Conservation (phyloP, 37 sponge, comb jelly and placozoan species). For the Eunapius fragilis region DNA sequence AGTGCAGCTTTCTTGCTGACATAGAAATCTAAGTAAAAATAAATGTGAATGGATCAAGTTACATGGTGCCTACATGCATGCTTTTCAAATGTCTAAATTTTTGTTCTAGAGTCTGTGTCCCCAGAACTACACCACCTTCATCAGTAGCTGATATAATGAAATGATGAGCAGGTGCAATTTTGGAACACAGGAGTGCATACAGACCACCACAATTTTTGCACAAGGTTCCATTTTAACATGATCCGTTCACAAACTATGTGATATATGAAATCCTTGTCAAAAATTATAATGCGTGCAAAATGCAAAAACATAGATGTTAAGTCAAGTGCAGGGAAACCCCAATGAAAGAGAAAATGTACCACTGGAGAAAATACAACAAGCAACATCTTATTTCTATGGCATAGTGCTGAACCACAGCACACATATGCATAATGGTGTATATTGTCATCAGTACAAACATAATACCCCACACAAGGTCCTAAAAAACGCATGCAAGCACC, state of each 20-base stretch:
- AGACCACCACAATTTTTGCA: background rate
- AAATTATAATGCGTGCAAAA: no score
- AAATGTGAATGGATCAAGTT: background rate
- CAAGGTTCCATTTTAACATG: background rate
- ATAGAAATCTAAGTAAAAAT: background rate
- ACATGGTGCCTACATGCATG: conserved; percentile 20
- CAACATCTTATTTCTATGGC: no score
- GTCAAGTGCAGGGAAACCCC: background rate
- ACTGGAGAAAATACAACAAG: no score
- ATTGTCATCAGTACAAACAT: no score
- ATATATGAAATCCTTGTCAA: background rate
- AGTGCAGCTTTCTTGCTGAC: background rate
- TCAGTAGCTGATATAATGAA: conserved; percentile 52
- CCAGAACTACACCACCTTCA: background rate
- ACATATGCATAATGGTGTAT: no score
- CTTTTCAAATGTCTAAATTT: background rate
- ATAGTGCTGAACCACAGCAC: background rate
- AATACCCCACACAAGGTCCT: no score
- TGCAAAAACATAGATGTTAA: background rate
- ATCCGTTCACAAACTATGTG: background rate
- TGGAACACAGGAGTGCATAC: conserved; percentile 19
- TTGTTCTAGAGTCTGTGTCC: conserved; percentile 16
- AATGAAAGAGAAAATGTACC: background rate
- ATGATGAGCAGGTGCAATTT: no score
- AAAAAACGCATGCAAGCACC: conserved; percentile 16